Base-by-base conservation (phyloP, 2,797 vertebrate species). In the Enteromius radiatus region DNA sequence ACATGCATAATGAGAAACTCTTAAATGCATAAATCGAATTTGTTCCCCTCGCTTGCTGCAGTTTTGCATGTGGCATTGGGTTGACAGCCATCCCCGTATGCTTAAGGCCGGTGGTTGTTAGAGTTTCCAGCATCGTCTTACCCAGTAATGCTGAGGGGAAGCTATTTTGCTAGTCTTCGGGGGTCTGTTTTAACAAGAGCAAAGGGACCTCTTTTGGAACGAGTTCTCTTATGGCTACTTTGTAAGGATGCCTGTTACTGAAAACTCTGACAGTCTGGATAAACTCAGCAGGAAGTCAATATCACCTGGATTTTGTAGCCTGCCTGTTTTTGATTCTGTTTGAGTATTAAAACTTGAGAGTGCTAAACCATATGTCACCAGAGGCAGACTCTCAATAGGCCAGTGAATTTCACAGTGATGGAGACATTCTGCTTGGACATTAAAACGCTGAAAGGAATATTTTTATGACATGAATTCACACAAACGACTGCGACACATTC, bases 1-100 rank as follows among this genome's bases (percentile, higher is more conserved):
- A 86, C 89, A 86, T 90, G 89, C 88, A 90, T 92, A 91, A 89
- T 89, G 74, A 91, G 84, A 80, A 85, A 87, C 87, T 86, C 85
- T 78, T 84, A 86, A 88, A 88, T 11, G 88, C 87, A 89, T 77
- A 83, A 87, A 89, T 89, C 87, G 80, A 91, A 91, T 90, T 90
- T 90, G 88, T 89, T 90, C 85, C 73, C 68, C 77, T 89, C 70
- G 75, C 69, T 91, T 86, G 71, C 43, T 71, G 74, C 33, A 41
- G 65, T 84, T 84, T 65, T 67, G 82, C 73, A 65, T 79, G 65
- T 76, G 65, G 74, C 43, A 76, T 86, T 59, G 76, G 3, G 73
- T 78, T 87, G 88, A 88, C 87, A 86, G 87, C 86, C 79, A 84
- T 89, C 89, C 86, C 68, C 81, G 78, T 89, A 83, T 82, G 80